phyloP scores from a whole-genome alignment of 92 coral and sea anemone species.

The Parazoanthus darwini region DNA sequence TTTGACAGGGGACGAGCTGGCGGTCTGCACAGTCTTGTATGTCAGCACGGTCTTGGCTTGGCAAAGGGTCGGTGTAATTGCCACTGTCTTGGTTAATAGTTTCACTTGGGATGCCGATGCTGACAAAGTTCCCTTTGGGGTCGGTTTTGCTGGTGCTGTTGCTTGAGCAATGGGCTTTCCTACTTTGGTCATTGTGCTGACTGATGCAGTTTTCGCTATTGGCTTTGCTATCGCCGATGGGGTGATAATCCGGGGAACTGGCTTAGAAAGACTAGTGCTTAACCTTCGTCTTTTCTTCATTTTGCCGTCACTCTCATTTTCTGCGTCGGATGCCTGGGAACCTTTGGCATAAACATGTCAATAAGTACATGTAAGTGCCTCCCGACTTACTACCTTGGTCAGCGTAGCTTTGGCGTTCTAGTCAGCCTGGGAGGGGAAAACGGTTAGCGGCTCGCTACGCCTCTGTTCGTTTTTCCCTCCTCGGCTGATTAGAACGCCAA shows the following conservation, averaged over 20 bases:
- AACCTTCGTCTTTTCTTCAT: constrained; percentile 71
- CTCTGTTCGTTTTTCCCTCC: too few relatives aligned
- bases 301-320: constrained; percentile 74
- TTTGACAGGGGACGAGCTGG: constrained; percentile 69
- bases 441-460: too few relatives aligned
- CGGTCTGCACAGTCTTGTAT: constrained; percentile 74
- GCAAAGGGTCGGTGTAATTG: constrained; percentile 74
- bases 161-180: constrained; percentile 66
- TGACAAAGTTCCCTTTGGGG: constrained; percentile 66
- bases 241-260: constrained; percentile 67
- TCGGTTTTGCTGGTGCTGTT: constrained; percentile 58
- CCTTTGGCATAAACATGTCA: background rate
- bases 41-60: constrained; percentile 82
- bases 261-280: constrained; percentile 70
- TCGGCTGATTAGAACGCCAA: too few relatives aligned
- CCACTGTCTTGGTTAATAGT: constrained; percentile 81
- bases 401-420: too few relatives aligned
- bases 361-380: background rate
- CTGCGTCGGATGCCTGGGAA: constrained; percentile 63
- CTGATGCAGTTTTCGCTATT: constrained; percentile 66
- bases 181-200: constrained; percentile 89
- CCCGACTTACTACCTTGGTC: too few relatives aligned
- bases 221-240: constrained; percentile 76
- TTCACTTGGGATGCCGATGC: constrained; percentile 88
- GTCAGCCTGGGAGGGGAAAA: too few relatives aligned